Conservation (phyloP, 2,888 invertebrate genomes). For the Parnassius apollo region DNA sequence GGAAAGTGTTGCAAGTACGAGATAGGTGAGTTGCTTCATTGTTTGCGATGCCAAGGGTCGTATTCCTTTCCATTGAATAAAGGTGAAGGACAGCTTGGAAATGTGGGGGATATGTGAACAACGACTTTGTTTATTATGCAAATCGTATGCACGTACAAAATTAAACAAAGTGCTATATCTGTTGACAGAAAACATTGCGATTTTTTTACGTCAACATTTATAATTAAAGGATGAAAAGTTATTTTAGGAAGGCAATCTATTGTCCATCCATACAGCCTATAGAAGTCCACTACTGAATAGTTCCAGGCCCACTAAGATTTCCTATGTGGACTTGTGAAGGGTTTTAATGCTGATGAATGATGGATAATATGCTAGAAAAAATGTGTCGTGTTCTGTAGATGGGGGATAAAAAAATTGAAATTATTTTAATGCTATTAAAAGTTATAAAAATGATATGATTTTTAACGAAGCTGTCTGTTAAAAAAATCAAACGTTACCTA, state of each 20-base stretch:
- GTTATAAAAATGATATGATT: too few species aligned
- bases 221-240: constrained; percentile 25
- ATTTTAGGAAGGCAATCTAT: not conserved
- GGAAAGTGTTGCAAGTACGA: constrained; percentile 66
- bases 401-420: too few species aligned
- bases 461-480: too few species aligned
- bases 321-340: too few species aligned
- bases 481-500: too few species aligned
- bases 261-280: too few species aligned
- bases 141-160: constrained; percentile 44
- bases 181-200: constrained; percentile 32
- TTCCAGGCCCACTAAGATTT: too few species aligned
- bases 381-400: too few species aligned
- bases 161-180: constrained; percentile 25
- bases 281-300: too few species aligned
- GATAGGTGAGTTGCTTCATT: constrained; percentile 50
- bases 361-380: too few species aligned
- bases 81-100: constrained; percentile 68
- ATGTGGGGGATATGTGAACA: constrained; percentile 55
- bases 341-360: too few species aligned
- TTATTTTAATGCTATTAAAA: too few species aligned
- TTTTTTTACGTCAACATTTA: constrained; percentile 28
- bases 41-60: constrained; percentile 57
- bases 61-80: constrained; percentile 62
- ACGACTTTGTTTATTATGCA: constrained; percentile 50